Percentiles rank a stretch among this genome's conserved stretches.
Conservation (phyloP, 2,797 vertebrate genomes). For the Chiroxiphia lanceolata region DNA sequence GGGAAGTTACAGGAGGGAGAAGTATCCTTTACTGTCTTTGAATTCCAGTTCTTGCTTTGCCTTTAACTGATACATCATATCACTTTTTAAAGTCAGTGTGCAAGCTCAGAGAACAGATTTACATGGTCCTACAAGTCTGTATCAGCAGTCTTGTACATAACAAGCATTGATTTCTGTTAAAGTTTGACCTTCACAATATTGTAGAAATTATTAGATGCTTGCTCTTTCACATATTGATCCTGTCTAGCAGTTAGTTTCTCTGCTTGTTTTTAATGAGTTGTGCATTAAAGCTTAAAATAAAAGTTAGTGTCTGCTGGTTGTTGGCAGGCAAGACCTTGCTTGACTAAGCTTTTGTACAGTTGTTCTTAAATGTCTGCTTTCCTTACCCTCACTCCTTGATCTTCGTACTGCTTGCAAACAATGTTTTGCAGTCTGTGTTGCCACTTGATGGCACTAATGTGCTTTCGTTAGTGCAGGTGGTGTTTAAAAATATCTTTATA, state of each 20-base stretch:
- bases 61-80: neutral
- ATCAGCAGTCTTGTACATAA: neutral
- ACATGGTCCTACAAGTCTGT: neutral
- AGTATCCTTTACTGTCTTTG: neutral
- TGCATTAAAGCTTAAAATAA: neutral
- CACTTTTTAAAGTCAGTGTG: neutral
- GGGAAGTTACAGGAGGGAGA: neutral
- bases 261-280: neutral
- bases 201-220: neutral
- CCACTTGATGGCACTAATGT: conserved; percentile 41
- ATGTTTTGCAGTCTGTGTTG: neutral
- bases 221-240: neutral
- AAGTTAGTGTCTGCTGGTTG: neutral
- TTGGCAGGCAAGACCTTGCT: neutral
- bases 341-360: neutral
- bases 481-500: neutral
- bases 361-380: neutral
- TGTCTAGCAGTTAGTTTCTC: neutral
- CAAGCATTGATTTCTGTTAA: neutral
- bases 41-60: neutral
- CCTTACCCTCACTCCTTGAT: neutral
- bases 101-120: neutral
- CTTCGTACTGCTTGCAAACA: neutral
- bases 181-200: neutral
- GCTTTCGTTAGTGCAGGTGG: neutral